Evolutionary conservation across 2,113 vertebrate genomes (phyloP), one percentile per base, ranked within the genome.

Genomic region (Oncorhynchus keta): DNA sequence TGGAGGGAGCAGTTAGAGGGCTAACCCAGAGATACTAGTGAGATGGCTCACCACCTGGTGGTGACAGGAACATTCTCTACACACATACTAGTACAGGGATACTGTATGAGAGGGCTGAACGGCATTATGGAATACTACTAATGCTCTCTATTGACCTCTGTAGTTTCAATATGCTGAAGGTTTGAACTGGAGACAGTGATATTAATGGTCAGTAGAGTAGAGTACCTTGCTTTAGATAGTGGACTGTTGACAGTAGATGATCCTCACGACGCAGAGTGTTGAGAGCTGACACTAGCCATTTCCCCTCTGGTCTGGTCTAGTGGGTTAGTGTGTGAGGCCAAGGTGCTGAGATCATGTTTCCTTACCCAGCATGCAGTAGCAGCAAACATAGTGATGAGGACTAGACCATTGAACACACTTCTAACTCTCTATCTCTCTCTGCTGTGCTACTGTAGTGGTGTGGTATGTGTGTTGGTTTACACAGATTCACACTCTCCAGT

Each of bases 281-380:
- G 14, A 14, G 11, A 51, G 13, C 51, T 5, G 14, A 55, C 51
- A 55, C 13, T 18, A 3, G 49, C 49, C 16, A 16, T 18, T 55
- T 55, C 13, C 14, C 49, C 14, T 51, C 14, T 13, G 49, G 49
- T 51, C 14, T 13, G 14, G 12, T 51, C 49, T 16, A 14, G 14
- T 55, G 51, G 51, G 51, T 18, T 1, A 55, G 16, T 18, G 51
- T 13, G 16, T 13, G 14, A 55, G 51, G 16, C 12, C 5, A 13
- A 4, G 51, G 14, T 55, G 14, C 51, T 18, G 14, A 45, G 51
- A 55, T 18, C 12, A 85, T 83, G 84, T 82, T 85, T 87, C 77
- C 51, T 82, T 81, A 83, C 82, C 86, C 72, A 72, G 79, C 83
- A 72, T 79, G 72, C 70, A 75, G 68, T 69, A 74, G 49, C 12